Evolutionary conservation across 2,888 invertebrate genomes (phyloP).

Genomic region (Mythimna impura): DNA sequence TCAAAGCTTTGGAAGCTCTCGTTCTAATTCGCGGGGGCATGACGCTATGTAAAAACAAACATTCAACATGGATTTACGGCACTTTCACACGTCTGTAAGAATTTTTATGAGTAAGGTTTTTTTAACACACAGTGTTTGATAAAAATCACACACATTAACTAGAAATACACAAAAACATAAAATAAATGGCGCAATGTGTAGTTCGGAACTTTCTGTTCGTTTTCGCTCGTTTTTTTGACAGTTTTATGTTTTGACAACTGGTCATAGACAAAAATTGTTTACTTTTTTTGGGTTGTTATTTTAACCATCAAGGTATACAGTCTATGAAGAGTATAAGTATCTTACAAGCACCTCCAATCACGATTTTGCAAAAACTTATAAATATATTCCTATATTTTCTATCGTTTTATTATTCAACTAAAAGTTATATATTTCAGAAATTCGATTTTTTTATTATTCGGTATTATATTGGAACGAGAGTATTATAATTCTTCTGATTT

Average conservation of each 20-base stretch:
- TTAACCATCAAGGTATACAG: not conserved
- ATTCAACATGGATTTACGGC: conserved; percentile 26
- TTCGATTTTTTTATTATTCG: too few species aligned
- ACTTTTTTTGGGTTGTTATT: not conserved
- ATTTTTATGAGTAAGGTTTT: not conserved
- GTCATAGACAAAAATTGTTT: not conserved
- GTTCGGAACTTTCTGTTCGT: conserved; percentile 50
- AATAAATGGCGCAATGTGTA: not conserved
- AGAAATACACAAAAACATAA: not conserved
- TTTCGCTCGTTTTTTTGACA: conserved; percentile 79
- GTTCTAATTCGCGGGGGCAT: conserved; percentile 84
- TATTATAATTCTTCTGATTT: too few species aligned
- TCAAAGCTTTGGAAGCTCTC: conserved; percentile 72
- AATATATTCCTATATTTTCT: too few species aligned
- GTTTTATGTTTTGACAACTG: conserved; percentile 31
- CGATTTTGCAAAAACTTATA: too few species aligned
- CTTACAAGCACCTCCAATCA: too few species aligned
- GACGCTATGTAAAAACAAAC: conserved; percentile 66
- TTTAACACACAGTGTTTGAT: not conserved
- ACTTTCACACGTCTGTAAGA: conserved; percentile 11
- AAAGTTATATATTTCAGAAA: too few species aligned
- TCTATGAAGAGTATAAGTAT: too few species aligned
- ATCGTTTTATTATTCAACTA: too few species aligned
- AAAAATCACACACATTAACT: not conserved
- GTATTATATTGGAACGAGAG: too few species aligned